Evolutionary conservation across 2,113 vertebrate species (phyloP).

Genomic region (Eurystomus gularis): DNA sequence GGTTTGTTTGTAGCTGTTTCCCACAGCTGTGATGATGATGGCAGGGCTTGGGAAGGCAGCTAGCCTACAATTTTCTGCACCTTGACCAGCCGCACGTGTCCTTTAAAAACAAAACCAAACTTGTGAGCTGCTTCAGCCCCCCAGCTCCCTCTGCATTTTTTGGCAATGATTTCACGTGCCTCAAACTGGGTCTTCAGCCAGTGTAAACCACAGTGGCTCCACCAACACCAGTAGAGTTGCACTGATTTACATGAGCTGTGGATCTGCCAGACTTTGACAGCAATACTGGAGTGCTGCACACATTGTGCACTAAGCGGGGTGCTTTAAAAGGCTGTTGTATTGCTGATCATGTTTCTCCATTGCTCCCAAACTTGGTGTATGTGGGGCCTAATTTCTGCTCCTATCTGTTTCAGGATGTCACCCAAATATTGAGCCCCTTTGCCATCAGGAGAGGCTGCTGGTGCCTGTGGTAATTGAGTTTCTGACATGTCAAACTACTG

Average conservation of each 20-base stretch:
- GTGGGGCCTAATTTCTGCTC: not conserved
- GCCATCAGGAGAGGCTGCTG: accelerated
- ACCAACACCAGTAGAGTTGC: not conserved
- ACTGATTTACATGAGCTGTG: accelerated
- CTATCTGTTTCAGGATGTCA: not conserved
- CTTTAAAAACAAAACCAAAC: not conserved
- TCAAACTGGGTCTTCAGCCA: not conserved
- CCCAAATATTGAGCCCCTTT: not conserved
- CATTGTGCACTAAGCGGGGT: accelerated
- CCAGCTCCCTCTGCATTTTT: not conserved
- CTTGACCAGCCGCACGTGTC: not conserved
- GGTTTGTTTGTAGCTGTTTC: not conserved
- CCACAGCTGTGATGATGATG: accelerated
- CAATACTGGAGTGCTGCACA: not conserved
- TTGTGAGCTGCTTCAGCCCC: not conserved
- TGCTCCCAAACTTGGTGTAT: accelerated
- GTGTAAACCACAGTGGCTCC: not conserved
- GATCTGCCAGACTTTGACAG: not conserved
- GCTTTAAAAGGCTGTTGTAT: not conserved
- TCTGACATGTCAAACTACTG: not conserved
- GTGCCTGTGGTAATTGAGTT: not conserved
- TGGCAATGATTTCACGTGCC: not conserved
- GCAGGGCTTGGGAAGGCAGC: not conserved
- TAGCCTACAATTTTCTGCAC: not conserved
- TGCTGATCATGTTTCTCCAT: accelerated